Evolutionary conservation across 2,113 vertebrate species (phyloP), one percentile per base, ranked within the genome.

Genomic region (Tapirus terrestris): DNA sequence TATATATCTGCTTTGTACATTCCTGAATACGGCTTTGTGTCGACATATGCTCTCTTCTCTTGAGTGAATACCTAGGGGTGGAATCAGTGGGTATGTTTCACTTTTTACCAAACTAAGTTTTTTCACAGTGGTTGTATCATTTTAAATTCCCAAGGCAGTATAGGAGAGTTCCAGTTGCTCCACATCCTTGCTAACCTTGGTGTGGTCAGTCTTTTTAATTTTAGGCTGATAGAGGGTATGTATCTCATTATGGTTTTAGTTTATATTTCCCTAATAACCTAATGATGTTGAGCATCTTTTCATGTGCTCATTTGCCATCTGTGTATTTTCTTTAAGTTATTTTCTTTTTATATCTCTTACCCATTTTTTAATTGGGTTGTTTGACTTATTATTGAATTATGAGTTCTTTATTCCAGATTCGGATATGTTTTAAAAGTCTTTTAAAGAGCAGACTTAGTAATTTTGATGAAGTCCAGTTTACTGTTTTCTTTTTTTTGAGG

Each of bases 111-210:
- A 23, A 65, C 43, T 79, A 53, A 53, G 5, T n/a, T 58, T 89
- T 81, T 29, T 58, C 51, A 79, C n/a, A 88, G 39, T 88, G 73
- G 39, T 76, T 75, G 5, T 80, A 23, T 86, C 36, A 60, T 65
- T 82, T 97, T 82, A 65, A 97, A 82, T 86, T 89, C n/a, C 13
- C 43, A 76, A 33, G 89, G n/a, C 23, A 86, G 12, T 80, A 25
- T 79, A 9, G 60, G 84, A 58, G 70, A 80, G 75, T 87, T 85
- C 27, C 17, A 45, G 23, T 86, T 85, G 91, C 31, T 72, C 13
- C 10, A 6, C 21, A 18, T 67, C 11, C 48, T 83, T 45, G 56
- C 20, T 25, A 81, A 4, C 13, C 7, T 88, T 79, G 29, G 83
- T 86, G 14, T 51, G 53, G 77, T 85, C 70, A 79, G 51, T 39